Base-by-base conservation (phyloP, 2,113 vertebrate species). In the Limnothrissa miodon region DNA sequence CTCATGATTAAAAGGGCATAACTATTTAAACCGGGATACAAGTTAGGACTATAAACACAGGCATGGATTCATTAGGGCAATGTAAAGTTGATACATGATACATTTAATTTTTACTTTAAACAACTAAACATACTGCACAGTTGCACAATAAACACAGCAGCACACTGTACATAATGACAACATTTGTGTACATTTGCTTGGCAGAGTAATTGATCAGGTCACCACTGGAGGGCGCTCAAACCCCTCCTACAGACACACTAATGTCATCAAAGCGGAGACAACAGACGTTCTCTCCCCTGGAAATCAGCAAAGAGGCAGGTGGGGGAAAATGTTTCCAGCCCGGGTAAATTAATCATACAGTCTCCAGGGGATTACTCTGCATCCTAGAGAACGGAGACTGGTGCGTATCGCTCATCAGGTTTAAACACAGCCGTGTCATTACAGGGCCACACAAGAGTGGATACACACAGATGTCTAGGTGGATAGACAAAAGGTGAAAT, bases 181-280 rank as follows among this genome's bases (percentile, higher is more conserved):
- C 11, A 5, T 2, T 2, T 3, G 19, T 66, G 83, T 19, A 53
- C 10, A 21, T 13, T 51, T 56, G 46, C 19, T 42, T 46, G 17
- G 45, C 9, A 10, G 36, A 11, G 4, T 44, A 17, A 59, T 48
- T 44, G 39, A 78, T 36, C 66, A 39, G 29, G 15, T 74, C 2
- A 23, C 87, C 89, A 90, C 80, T 39, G 90, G 91, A 84, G 82
- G 85, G 87, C 21, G 83, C 82, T 23, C 39, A 39, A 79, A 15
- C 36, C 45, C 29, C 25, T 39, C 5, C 79, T 66, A 44, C 29
- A 81, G 78, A 39, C 7, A 39, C 33, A 0, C 19, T n/a, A 82
- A 39, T 36, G 80, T 39, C 17, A 78, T 39, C 36, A 62, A 74
- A 66, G 29, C 66, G 15, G 15, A 7, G 21, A 79, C 86, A 78